Evolutionary conservation across 1,140 invertebrate genomes (phyloP), one percentile per base, ranked within the genome.

Genomic region (Ladona fulva): DNA sequence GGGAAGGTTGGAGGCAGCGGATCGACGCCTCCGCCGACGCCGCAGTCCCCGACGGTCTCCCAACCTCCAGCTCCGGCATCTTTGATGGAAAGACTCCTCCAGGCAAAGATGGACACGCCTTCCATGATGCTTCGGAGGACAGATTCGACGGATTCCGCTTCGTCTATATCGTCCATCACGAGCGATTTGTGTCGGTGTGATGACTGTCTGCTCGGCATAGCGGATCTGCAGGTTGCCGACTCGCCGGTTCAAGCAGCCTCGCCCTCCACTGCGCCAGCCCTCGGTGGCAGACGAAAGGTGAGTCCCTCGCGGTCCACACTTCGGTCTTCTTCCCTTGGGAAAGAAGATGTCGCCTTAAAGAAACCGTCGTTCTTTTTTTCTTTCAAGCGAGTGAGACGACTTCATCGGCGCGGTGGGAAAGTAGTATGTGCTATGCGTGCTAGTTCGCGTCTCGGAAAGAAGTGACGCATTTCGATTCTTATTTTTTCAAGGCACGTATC

Each of bases 161-260:
- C 90, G 81, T 93, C 92, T 80, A 88, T 92, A 77, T 80, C 89
- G 66, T 87, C 88, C 16, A 80, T 86, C 0, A 86, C 88, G 42
- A 92, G 89, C 82, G 92, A 94, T 80, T 89, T 93, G 74, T 95
- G 93, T 83, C 86, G 90, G 42, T 95, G 93, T 84, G 93, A 95
- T 83, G 93, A 95, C 84, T 95, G 93, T 80, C 84, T 95, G 44
- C 86, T 95, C 78, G 93, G 92, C 7, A 94, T 94, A 80, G 92
- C 90, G 78, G 93, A 95, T 86, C 88, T 90, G 76, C 88, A 91
- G 79, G 89, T 89, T 79, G 88, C 87, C 42, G 83, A 85, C 73
- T 88, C 88, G 74, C 82, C 85, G 11, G 83, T 83, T 25, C 86
- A 86, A 80, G 85, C 86, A 42, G 73, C 42, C 1, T 22, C 52